Conservation (phyloP, 2,888 invertebrate genomes). For the Thera britannica region DNA sequence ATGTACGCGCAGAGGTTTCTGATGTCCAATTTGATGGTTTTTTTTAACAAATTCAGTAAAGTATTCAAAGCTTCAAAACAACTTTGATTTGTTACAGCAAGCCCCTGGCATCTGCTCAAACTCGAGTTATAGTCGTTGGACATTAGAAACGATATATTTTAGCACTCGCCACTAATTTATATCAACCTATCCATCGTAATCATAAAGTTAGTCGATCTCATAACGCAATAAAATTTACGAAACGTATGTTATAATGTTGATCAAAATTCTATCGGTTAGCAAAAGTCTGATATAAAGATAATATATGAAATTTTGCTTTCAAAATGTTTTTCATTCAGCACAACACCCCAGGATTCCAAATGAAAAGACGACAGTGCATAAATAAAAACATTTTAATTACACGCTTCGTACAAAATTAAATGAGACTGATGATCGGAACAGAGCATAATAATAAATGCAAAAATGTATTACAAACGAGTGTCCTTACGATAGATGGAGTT, state of each 20-base stretch:
- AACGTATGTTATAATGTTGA: conserved; percentile 56
- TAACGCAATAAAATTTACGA: conserved; percentile 56
- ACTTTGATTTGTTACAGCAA: background rate
- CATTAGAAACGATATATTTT: conserved; percentile 5
- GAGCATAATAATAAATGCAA: conserved; percentile 62
- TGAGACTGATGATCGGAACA: conserved; percentile 47
- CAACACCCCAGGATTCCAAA: background rate
- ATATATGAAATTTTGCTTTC: conserved; percentile 76
- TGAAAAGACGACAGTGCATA: conserved; percentile 45
- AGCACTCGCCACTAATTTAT: conserved; percentile 31
- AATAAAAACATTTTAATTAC: conserved; percentile 72
- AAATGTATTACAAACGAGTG: conserved; percentile 41
- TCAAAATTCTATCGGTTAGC: conserved; percentile 69
- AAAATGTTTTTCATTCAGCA: conserved; percentile 46
- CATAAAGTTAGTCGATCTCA: conserved; percentile 48
- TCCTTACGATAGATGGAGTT: conserved; percentile 25
- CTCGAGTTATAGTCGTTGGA: conserved; percentile 6
- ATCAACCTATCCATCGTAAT: too few relatives aligned
- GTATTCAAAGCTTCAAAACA: background rate
- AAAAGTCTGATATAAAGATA: conserved; percentile 74
- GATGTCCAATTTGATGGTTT: background rate
- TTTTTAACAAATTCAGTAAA: too few relatives aligned
- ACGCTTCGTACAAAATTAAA: conserved; percentile 50
- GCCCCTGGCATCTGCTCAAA: background rate
- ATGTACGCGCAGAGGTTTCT: conserved; percentile 9